phyloP scores from a whole-genome alignment of 2,888 invertebrate genomes.

The Chouioia cunea region DNA sequence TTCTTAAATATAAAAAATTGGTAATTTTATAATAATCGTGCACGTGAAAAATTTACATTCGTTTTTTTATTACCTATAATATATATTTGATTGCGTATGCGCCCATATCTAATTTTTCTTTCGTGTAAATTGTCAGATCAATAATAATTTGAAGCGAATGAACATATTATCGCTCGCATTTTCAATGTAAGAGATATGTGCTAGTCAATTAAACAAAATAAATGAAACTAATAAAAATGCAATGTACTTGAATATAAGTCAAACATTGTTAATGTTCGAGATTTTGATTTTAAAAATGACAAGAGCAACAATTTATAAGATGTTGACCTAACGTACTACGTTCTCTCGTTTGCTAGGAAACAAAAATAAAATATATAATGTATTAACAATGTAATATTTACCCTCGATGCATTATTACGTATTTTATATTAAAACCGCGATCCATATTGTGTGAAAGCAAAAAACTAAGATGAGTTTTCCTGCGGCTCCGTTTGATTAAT shows the following conservation, averaged over 20 bases:
- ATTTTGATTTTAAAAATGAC: slow-evolving; percentile 45
- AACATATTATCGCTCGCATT: slow-evolving; percentile 47
- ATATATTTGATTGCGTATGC: too few relatives aligned
- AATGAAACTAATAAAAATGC: slow-evolving; percentile 50
- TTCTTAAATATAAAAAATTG: slow-evolving; percentile 2
- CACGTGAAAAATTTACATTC: too few relatives aligned
- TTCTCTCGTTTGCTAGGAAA: slow-evolving; percentile 43
- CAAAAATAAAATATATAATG: slow-evolving; percentile 53
- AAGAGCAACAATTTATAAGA: slow-evolving; percentile 6
- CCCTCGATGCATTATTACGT: slow-evolving; percentile 38
- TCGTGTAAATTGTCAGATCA: too few relatives aligned
- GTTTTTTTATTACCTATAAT: background rate
- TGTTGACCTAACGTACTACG: slow-evolving; percentile 12
- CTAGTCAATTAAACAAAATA: slow-evolving; percentile 32
- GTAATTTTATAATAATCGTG: too few relatives aligned
- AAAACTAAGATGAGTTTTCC: too few relatives aligned
- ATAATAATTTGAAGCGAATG: background rate
- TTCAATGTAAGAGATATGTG: slow-evolving; percentile 52
- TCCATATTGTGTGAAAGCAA: slow-evolving; percentile 2
- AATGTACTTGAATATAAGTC: slow-evolving; percentile 40
- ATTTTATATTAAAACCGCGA: slow-evolving; percentile 22
- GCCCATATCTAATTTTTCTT: too few relatives aligned
- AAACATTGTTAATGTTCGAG: slow-evolving; percentile 44
- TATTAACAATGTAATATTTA: slow-evolving; percentile 52
- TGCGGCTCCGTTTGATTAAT: too few relatives aligned